A percentile compares a stretch with the other conserved stretches of the same genome.
phyloP scores from a whole-genome alignment of 2,888 invertebrate species.

The Epistrophe grossulariae region DNA sequence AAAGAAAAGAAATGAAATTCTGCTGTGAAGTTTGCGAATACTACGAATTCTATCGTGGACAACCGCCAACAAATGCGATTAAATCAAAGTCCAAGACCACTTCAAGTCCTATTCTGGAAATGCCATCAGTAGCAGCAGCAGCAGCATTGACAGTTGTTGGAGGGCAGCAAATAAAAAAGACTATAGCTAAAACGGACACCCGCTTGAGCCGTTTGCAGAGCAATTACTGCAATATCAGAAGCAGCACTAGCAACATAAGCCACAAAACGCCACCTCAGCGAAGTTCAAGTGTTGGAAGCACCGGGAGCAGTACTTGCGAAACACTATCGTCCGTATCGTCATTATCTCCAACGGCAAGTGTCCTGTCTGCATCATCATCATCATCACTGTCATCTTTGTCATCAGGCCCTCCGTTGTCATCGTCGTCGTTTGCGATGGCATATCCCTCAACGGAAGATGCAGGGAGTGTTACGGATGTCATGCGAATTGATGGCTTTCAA shows the following conservation, averaged over 20 bases:
- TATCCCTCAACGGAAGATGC: conserved; percentile 51
- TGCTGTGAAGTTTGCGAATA: conserved; percentile 62
- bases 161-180: conserved; percentile 31
- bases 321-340: conserved; percentile 80
- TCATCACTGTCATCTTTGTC: conserved; percentile 69
- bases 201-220: conserved; percentile 76
- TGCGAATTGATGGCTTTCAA: conserved; percentile 60
- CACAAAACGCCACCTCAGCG: conserved; percentile 74
- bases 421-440: conserved; percentile 34
- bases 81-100: conserved; percentile 49
- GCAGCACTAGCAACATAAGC: conserved; percentile 76
- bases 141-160: conserved; percentile 31
- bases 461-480: conserved; percentile 43
- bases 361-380: conserved; percentile 62
- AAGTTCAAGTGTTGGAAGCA: conserved; percentile 82
- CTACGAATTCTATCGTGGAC: conserved; percentile 48
- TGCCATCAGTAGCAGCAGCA: conserved; percentile 55
- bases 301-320: conserved; percentile 82
- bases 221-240: conserved; percentile 76
- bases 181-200: conserved; percentile 44
- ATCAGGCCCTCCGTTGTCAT: conserved; percentile 44
- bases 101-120: conserved; percentile 70
- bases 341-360: conserved; percentile 78
- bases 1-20: conserved; percentile 47
- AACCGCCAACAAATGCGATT: conserved; percentile 46